Conservation (phyloP, 2,888 invertebrate species). For the Lepetodrilus schrolli region DNA sequence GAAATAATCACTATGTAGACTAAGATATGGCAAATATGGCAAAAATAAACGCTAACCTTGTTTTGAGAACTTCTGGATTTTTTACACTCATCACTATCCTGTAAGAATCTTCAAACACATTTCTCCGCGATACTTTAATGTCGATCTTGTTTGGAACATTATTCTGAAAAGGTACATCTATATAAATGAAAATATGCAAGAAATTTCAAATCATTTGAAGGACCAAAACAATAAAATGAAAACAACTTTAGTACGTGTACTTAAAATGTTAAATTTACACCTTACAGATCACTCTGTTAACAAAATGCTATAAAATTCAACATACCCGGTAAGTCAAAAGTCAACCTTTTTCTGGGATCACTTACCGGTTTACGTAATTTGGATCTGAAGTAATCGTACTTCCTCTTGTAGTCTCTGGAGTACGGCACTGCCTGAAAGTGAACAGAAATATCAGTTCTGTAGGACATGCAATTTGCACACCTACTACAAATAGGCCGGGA, state of each 20-base stretch:
- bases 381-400: conserved; percentile 98
- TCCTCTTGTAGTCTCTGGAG: conserved; percentile 98
- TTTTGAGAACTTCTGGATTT: conserved; percentile 92
- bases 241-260: too few species aligned
- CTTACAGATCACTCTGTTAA: not conserved
- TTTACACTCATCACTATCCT: conserved; percentile 93
- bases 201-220: too few species aligned
- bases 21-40: too few species aligned
- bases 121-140: conserved; percentile 89
- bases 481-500: too few species aligned
- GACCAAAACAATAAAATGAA: too few species aligned
- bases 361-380: conserved; percentile 90
- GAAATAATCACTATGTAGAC: too few species aligned
- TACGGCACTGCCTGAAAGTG: conserved; percentile 92
- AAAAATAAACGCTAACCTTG: conserved; percentile 78
- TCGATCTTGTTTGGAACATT: conserved; percentile 98
- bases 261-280: too few species aligned
- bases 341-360: conserved; percentile 29
- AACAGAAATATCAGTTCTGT: too few species aligned
- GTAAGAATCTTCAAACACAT: conserved; percentile 97
- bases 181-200: conserved; percentile 6
- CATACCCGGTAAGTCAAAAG: too few species aligned
- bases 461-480: too few species aligned
- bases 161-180: conserved; percentile 79
- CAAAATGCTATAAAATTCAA: not conserved